phyloP scores from a whole-genome alignment of 2,797 vertebrate genomes.

The Erithacus rubecula region DNA sequence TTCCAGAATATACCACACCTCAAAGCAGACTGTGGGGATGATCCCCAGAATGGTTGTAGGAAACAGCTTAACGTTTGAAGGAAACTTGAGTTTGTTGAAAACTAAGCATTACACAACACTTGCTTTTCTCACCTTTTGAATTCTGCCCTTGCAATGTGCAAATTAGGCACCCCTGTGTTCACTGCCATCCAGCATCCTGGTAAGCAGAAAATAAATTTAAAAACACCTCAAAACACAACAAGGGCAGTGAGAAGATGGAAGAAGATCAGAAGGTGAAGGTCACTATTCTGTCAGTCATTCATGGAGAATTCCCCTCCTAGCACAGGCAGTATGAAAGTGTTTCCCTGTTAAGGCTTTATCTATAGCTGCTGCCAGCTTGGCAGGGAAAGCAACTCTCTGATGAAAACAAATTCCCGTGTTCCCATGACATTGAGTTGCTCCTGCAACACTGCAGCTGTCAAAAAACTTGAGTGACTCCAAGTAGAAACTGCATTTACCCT shows the following conservation, averaged over 20 bases:
- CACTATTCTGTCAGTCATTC: neutral
- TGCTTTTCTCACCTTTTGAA: slow-evolving; percentile 32
- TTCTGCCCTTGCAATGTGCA: neutral
- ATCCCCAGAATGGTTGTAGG: neutral
- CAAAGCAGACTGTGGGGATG: neutral
- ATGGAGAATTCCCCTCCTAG: neutral
- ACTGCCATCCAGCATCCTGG: neutral
- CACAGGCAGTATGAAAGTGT: neutral
- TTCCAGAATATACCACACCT: neutral
- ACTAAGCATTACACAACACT: neutral
- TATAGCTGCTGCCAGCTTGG: slow-evolving; percentile 32
- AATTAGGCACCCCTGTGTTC: neutral
- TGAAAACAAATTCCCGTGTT: slow-evolving; percentile 17
- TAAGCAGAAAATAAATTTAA: neutral
- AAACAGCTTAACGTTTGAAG: neutral
- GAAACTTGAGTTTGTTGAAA: slow-evolving; percentile 9
- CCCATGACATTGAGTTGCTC: slow-evolving; percentile 2
- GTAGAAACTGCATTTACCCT: neutral
- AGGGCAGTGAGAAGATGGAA: neutral
- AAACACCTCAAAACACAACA: neutral
- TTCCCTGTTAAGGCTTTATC: slow-evolving; percentile 4
- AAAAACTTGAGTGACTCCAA: neutral
- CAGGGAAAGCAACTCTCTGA: neutral
- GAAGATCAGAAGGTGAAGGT: neutral
- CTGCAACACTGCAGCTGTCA: neutral